A percentile compares a stretch with the other conserved stretches of the same genome.
Conservation (phyloP, 2,888 invertebrate genomes). For the Eilema depressum region DNA sequence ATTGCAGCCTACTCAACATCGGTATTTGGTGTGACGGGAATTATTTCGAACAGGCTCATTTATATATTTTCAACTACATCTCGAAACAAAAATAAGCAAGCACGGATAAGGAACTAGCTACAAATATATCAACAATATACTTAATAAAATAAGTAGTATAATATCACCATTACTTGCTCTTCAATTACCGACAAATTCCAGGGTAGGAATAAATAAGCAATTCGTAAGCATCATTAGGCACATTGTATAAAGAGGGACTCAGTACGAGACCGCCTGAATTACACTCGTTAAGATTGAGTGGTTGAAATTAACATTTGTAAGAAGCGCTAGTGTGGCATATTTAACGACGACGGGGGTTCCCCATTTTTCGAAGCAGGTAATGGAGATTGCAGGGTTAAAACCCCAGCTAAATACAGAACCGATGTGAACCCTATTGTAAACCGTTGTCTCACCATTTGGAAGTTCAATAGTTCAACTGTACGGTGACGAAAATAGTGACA, state of each 20-base stretch:
- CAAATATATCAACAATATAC: background rate
- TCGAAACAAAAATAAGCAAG: background rate
- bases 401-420: no score
- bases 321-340: background rate
- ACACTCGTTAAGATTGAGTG: background rate
- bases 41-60: background rate
- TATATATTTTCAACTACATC: background rate
- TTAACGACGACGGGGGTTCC: background rate
- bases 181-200: background rate
- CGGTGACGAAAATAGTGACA: background rate
- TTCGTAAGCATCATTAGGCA: background rate
- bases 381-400: background rate
- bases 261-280: slow-evolving; percentile 5
- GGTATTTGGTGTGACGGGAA: background rate
- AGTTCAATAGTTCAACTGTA: no score
- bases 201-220: background rate
- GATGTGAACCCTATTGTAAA: background rate
- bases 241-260: slow-evolving; percentile 31
- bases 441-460: no score
- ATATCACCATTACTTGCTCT: no score
- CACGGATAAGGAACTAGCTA: background rate
- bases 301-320: background rate
- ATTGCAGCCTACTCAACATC: background rate
- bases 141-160: background rate
- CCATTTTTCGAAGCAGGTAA: background rate